Base-by-base conservation (phyloP, 2,113 vertebrate genomes). In the Otolemur garnettii region DNA sequence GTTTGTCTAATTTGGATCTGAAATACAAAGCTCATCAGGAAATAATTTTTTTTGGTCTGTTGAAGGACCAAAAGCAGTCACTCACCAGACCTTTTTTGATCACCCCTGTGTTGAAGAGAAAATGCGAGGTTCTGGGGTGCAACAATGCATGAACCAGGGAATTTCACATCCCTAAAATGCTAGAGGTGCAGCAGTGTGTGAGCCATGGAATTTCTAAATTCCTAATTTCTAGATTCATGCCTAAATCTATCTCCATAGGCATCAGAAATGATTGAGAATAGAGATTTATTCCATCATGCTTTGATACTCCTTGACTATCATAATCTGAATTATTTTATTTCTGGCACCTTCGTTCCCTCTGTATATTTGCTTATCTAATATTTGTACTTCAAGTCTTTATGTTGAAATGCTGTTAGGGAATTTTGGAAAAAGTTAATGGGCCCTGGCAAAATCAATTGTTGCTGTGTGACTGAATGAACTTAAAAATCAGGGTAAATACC, bases 351-450 rank as follows among this genome's bases (percentile, higher is more conserved):
- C 5, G 64, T 14, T 14, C 15, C 21, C 17, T 94, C 55, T 80
- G 10, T 57, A 22, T 69, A 57, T 79, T 15, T n/a, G 38, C 12
- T 87, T 42, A 50, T 42, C 19, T 22, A 74, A 72, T 83, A 59
- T 22, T 82, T 50, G 42, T 35, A 59, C 38, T 94, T 93, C 7
- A 62, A 75, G 35, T 50, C n/a, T 66, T n/a, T 75, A 55, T 72
- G 33, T 42, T 53, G 45, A 91, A 88, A 38, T 71, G 24, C 22
- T 94, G 2, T 55, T 86, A 74, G 4, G 14, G 24, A 83, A 60
- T 94, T 95, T 92, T 86, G 22, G 22, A 90, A 72, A 87, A 80
- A 74, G 17, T n/a, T 93, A 95, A 78, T 28, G 14, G 35, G 28
- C 11, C 93, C 78, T 90, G 53, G 18, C 24, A 86, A 93, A 93